phyloP scores from a whole-genome alignment of 2,797 vertebrate species.

The Petrocephalus schoutedeni region DNA sequence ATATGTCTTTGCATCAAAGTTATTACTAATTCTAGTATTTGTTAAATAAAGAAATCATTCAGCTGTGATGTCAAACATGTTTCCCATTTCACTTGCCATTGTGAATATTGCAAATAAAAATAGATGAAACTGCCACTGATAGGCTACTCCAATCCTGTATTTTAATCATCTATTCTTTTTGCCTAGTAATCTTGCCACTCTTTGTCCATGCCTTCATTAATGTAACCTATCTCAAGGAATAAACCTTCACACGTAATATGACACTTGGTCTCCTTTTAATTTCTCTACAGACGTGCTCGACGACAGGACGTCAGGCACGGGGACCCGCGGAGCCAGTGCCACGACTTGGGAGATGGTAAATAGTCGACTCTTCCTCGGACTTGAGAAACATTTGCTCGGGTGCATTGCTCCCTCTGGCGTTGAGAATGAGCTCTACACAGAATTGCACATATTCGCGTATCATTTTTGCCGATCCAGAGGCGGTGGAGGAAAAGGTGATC shows the following conservation, averaged over 20 bases:
- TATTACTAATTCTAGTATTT: background rate
- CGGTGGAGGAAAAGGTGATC: conserved; percentile 52
- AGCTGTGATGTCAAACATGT: background rate
- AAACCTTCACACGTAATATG: background rate
- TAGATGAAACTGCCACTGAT: background rate
- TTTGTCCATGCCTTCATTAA: background rate
- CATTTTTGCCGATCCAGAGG: conserved; percentile 38
- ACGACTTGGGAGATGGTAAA: conserved; percentile 65
- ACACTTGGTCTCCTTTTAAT: background rate
- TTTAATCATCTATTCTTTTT: background rate
- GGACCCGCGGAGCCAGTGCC: conserved; percentile 72
- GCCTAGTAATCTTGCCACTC: background rate
- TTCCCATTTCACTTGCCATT: background rate
- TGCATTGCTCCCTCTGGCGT: conserved; percentile 4
- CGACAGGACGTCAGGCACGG: conserved; percentile 70
- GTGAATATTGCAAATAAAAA: conserved; percentile 6
- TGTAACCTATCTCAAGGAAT: background rate
- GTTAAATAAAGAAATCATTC: background rate
- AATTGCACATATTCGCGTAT: background rate
- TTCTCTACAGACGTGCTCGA: conserved; percentile 60
- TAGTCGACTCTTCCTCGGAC: conserved; percentile 6
- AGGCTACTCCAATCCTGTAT: background rate
- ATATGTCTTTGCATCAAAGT: background rate
- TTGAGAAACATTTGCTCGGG: background rate
- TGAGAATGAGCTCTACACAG: background rate